Evolutionary conservation across 2,113 vertebrate species (phyloP).

Genomic region (Lanius collurio): DNA sequence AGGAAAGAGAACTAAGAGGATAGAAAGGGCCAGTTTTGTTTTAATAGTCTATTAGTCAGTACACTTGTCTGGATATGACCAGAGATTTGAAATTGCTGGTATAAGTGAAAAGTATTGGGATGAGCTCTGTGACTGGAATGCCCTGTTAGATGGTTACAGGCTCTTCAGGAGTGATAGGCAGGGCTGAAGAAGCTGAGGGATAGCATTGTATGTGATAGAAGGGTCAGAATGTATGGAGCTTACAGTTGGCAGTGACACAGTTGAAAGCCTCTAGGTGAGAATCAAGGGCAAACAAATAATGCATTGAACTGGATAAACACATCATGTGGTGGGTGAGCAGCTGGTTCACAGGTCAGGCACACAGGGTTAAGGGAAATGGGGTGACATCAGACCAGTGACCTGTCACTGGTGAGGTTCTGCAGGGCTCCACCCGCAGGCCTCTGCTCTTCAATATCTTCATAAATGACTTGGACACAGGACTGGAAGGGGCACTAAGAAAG

Average conservation of each 20-base stretch:
- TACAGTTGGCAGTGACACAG: not conserved
- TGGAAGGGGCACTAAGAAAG: not conserved
- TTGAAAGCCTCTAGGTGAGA: not conserved
- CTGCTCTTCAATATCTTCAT: not conserved
- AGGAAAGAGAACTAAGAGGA: not conserved
- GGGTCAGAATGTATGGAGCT: not conserved
- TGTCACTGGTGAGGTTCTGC: too few relatives aligned
- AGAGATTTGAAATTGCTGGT: not conserved
- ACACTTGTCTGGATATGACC: not conserved
- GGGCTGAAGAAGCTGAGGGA: too few relatives aligned
- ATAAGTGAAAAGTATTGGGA: not conserved
- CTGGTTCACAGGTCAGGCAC: not conserved
- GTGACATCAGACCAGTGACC: not conserved
- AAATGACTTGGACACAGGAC: not conserved
- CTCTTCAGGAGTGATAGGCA: not conserved
- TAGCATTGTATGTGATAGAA: too few relatives aligned
- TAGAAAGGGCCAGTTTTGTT: not conserved
- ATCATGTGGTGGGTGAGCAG: not conserved
- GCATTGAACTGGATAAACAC: not conserved
- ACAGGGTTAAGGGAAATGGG: not conserved
- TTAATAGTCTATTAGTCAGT: not conserved
- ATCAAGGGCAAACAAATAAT: not conserved
- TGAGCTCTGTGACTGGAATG: not conserved
- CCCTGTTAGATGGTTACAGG: not conserved
- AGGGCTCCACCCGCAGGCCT: not conserved